Percentiles rank a stretch among this genome's conserved stretches.
Evolutionary conservation across 2,888 invertebrate genomes (phyloP).

Genomic region (Acleris holmiana): DNA sequence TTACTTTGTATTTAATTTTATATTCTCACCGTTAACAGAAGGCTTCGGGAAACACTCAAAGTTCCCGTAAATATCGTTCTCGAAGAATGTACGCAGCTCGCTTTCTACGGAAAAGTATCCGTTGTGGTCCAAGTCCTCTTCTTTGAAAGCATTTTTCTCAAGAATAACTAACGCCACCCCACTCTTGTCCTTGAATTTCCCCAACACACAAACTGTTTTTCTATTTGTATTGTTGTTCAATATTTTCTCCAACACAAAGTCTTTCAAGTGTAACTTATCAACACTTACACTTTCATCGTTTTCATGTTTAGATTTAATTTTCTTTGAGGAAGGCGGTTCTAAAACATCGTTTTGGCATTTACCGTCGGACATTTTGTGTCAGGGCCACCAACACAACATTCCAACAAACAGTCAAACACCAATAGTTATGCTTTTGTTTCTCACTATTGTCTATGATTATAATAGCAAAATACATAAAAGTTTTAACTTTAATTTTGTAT

Average conservation of each 20-base stretch:
- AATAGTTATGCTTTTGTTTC: too few relatives aligned
- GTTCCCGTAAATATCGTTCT: conserved; percentile 94
- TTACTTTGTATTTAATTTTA: conserved; percentile 25
- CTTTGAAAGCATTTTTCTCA: conserved; percentile 92
- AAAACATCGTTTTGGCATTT: conserved; percentile 63
- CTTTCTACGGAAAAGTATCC: conserved; percentile 87
- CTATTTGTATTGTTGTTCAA: conserved; percentile 89
- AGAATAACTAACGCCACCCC: conserved; percentile 89
- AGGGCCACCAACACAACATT: too few relatives aligned
- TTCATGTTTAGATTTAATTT: conserved; percentile 70
- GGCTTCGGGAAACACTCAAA: conserved; percentile 88
- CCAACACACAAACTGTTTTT: conserved; percentile 89
- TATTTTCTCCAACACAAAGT: conserved; percentile 87
- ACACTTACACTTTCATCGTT: conserved; percentile 65
- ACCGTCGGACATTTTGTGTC: conserved; percentile 76
- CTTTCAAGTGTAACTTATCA: conserved; percentile 80
- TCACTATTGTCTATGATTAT: too few relatives aligned
- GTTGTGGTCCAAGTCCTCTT: conserved; percentile 81
- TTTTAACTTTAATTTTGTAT: too few relatives aligned
- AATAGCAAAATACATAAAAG: too few relatives aligned
- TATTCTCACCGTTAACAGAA: conserved; percentile 86
- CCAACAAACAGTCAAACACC: too few relatives aligned
- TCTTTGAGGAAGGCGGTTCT: conserved; percentile 66
- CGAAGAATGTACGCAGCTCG: conserved; percentile 86
- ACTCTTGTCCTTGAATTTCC: conserved; percentile 86